Evolutionary conservation across 37 sponge, comb jelly and placozoan genomes (phyloP).

Genomic region (Spongilla lacustris): DNA sequence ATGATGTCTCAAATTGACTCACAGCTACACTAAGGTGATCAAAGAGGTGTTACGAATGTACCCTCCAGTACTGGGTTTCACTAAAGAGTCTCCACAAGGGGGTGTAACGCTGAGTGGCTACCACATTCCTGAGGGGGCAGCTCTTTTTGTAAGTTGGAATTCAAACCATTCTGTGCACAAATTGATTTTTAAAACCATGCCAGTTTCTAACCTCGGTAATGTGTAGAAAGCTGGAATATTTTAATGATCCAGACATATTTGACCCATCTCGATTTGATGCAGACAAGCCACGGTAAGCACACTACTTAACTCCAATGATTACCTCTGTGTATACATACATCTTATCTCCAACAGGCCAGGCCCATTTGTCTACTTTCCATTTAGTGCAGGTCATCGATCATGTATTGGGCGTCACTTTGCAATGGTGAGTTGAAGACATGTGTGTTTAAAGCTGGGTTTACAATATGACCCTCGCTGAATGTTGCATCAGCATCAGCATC

Average conservation of each 20-base stretch:
- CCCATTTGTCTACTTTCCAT: conserved; percentile 19
- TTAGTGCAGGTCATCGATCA: conserved; percentile 11
- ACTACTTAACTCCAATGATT: no score
- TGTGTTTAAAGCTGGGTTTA: no score
- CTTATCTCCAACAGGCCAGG: background rate
- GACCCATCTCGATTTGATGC: conserved; percentile 15
- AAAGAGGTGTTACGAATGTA: background rate
- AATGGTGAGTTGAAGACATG: background rate
- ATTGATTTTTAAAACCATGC: background rate
- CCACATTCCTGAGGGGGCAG: background rate
- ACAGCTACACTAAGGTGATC: background rate
- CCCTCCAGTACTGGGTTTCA: background rate
- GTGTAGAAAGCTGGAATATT: background rate
- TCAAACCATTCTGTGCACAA: background rate
- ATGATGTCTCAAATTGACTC: background rate
- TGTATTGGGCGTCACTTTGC: conserved; percentile 23
- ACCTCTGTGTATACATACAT: no score
- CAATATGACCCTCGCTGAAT: no score
- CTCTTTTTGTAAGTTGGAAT: background rate
- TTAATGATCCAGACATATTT: conserved; percentile 1
- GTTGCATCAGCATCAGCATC: no score
- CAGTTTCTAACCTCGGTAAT: background rate
- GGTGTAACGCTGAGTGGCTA: conserved; percentile 2
- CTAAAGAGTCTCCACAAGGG: background rate
- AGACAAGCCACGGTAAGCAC: background rate